A percentile compares a stretch with the other conserved stretches of the same genome.
Evolutionary conservation across 2,797 vertebrate species (phyloP).

Genomic region (Rhyacichthys aspro): DNA sequence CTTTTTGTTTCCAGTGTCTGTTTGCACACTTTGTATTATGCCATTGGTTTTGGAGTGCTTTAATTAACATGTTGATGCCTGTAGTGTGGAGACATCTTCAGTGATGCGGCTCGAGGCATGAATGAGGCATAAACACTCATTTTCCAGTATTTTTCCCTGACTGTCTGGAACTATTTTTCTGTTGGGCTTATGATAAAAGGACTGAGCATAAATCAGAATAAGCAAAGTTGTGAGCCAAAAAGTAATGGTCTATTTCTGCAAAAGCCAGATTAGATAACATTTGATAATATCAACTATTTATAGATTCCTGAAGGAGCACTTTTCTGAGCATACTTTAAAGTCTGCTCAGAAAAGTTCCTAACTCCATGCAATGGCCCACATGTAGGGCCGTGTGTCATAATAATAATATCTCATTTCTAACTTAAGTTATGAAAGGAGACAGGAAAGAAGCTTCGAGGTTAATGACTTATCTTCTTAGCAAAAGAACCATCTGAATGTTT

Average conservation of each 20-base stretch:
- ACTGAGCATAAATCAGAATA: neutral
- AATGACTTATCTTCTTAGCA: too few relatives aligned
- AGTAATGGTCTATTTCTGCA: neutral
- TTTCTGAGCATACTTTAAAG: too few relatives aligned
- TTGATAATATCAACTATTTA: conserved; percentile 4
- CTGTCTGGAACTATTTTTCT: neutral
- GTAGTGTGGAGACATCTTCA: neutral
- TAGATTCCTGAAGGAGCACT: too few relatives aligned
- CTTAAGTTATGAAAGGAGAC: too few relatives aligned
- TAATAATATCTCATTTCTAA: too few relatives aligned
- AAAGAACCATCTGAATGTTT: too few relatives aligned
- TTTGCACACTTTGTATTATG: neutral
- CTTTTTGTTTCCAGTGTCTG: conserved; percentile 15
- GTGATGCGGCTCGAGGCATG: neutral
- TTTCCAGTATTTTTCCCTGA: neutral
- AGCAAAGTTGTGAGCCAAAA: conserved; percentile 1
- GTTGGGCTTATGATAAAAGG: neutral
- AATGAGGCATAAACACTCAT: neutral
- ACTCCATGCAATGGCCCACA: too few relatives aligned
- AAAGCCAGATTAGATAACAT: neutral
- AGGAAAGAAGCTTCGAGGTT: too few relatives aligned
- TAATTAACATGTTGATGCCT: conserved; percentile 6
- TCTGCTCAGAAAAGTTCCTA: too few relatives aligned
- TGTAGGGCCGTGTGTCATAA: too few relatives aligned
- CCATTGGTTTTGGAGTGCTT: neutral